Base-by-base conservation (phyloP, 2,888 invertebrate genomes). In the Melinaea marsaeus region DNA sequence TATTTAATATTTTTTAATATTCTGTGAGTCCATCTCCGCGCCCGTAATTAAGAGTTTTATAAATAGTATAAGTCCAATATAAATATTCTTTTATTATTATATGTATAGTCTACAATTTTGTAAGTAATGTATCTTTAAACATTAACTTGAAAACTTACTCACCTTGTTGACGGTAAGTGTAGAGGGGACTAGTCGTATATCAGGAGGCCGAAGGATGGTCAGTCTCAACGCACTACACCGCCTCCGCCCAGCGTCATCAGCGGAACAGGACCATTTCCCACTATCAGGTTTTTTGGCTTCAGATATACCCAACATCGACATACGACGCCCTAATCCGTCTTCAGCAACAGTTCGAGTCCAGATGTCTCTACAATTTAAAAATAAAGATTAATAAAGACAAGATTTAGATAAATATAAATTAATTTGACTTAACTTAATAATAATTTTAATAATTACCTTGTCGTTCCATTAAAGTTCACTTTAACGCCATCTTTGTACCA, bases 401-500 rank as follows among this genome's bases (percentile, higher is more conserved):
- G 7, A 45, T 5, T 22, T 57, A 57, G 0, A 32, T 22, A 32
- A 51, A 9, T 3, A 32, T 11, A 11, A 37, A 55, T 13, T 11
- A 34, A 13, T 11, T 13, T 22, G 22, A 22, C 22, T 22, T 22
- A 22, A 22, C 22, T 22, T 22, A 22, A 22, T 0, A 22, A 22
- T 22, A 22, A 22, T 22, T 22, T 22, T 22, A 22, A 22, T 22
- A 22, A 22, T 22, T 85, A 87, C 96, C 95, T 94, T 58, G 92
- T 94, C 13, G 95, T 93, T 71, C 93, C 93, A 67, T 94, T 94
- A 73, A 94, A 93, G 83, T 96, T 95, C 66, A 96, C 93, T 71
- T 92, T 92, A 70, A 94, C 91, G 4, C 94, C 94, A 76, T 96
- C 96, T 83, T 96, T 96, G 88, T 94, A 95, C 96, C 96, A 96